Conservation (phyloP, 2,113 vertebrate species). For the Isurus oxyrinchus region DNA sequence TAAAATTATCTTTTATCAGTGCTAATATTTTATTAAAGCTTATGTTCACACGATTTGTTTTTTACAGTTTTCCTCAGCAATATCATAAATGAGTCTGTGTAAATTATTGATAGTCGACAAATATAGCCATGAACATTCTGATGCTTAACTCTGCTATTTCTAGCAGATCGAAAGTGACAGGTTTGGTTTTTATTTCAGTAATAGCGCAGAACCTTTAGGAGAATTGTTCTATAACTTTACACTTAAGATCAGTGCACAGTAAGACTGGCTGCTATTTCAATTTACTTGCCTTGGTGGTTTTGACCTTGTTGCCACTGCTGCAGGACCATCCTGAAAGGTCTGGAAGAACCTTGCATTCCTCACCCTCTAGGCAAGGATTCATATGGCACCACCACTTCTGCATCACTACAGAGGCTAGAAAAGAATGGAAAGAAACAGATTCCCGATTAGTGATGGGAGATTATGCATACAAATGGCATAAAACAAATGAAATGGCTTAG, state of each 20-base stretch:
- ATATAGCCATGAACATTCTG: background rate
- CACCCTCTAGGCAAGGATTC: slow-evolving; percentile 90
- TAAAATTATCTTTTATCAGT: background rate
- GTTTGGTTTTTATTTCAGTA: background rate
- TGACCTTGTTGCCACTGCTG: slow-evolving; percentile 98
- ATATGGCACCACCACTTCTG: slow-evolving; percentile 99
- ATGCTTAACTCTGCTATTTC: background rate
- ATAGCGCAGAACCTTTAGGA: background rate
- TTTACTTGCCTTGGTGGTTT: slow-evolving; percentile 91
- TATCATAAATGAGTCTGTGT: background rate
- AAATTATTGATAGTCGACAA: slow-evolving; percentile 8
- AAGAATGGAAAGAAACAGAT: slow-evolving; percentile 18
- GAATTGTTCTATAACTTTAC: background rate
- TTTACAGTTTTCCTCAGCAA: background rate
- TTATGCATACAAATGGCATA: background rate
- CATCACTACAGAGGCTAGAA: slow-evolving; percentile 80
- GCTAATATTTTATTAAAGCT: background rate
- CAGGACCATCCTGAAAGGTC: slow-evolving; percentile 96
- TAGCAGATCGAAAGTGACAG: background rate
- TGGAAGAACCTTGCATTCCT: slow-evolving; percentile 91
- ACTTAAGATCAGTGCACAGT: background rate
- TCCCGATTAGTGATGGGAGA: background rate
- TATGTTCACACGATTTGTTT: background rate
- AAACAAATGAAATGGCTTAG: background rate
- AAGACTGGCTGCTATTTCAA: background rate